Evolutionary conservation across 1,140 invertebrate genomes (phyloP).

Genomic region (Ptiloglossa arizonensis): DNA sequence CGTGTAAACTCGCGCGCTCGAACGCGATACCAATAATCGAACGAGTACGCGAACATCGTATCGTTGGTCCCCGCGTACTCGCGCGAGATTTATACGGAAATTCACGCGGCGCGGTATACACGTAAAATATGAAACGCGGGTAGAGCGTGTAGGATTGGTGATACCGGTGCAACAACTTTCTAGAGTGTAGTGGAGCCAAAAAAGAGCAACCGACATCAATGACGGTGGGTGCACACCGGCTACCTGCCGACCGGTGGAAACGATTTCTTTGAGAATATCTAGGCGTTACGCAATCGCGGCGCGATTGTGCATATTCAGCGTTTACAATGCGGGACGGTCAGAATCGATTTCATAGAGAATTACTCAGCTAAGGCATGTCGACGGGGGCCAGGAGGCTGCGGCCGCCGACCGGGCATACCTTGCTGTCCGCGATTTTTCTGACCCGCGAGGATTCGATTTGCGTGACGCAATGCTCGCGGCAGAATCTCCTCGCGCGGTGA

Average conservation of each 20-base stretch:
- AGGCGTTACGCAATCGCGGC: constrained; percentile 49
- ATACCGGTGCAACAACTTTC: constrained; percentile 68
- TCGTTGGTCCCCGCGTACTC: background rate
- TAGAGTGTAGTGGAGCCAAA: constrained; percentile 58
- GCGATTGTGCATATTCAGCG: constrained; percentile 56
- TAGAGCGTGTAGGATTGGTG: constrained; percentile 56
- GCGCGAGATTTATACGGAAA: constrained; percentile 12
- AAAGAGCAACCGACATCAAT: constrained; percentile 50
- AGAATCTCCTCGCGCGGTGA: constrained; percentile 40
- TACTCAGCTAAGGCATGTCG: constrained; percentile 41
- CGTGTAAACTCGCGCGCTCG: no score
- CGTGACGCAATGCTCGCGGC: constrained; percentile 53
- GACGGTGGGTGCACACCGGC: constrained; percentile 48
- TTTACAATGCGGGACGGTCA: constrained; percentile 57
- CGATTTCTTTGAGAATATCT: constrained; percentile 62
- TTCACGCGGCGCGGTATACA: background rate
- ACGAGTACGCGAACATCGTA: background rate
- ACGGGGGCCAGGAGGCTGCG: constrained; percentile 6
- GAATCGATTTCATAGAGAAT: constrained; percentile 69
- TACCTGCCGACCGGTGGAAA: constrained; percentile 52
- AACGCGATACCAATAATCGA: no score
- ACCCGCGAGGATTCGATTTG: constrained; percentile 59
- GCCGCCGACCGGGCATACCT: constrained; percentile 36
- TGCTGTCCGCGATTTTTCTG: constrained; percentile 57
- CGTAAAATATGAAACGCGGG: constrained; percentile 50